These are phyloP conservation scores for Tetrax tetrax DNA, from an alignment of 2,113 vertebrate species.

Conservation along the genomic window DNA sequence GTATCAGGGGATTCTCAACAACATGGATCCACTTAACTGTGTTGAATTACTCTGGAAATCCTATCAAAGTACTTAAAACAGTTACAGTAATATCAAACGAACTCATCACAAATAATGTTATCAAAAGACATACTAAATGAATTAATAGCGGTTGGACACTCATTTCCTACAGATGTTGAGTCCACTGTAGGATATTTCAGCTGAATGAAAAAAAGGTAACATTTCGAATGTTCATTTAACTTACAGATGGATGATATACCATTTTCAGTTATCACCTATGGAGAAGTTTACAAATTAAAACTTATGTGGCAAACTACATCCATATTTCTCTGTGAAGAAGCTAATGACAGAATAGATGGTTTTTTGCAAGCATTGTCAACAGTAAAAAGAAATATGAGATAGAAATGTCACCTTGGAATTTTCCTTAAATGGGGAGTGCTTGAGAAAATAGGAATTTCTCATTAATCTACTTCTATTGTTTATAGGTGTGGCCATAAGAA, in stretches of 20 bases:
- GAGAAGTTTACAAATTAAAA: not conserved
- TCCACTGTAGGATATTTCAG: not conserved
- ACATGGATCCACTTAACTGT: not conserved
- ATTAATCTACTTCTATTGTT: not conserved
- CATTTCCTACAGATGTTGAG: not conserved
- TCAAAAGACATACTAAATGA: not conserved
- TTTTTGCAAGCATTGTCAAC: not conserved
- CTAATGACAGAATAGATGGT: not conserved
- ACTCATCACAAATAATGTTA: not conserved
- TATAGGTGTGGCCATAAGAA: not conserved
- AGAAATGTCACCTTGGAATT: not conserved
- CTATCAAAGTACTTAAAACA: not conserved
- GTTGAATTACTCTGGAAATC: conserved; percentile 12
- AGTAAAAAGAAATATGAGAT: not conserved
- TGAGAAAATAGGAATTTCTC: not conserved
- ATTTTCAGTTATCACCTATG: not conserved
- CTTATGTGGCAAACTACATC: not conserved
- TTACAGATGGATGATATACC: not conserved
- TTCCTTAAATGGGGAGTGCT: not conserved
- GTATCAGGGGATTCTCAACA: not conserved
- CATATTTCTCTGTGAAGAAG: not conserved
- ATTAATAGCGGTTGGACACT: not conserved
- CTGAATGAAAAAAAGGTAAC: not conserved
- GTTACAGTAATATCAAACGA: not conserved
- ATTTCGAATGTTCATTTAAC: not conserved